phyloP scores from a whole-genome alignment of 1,140 invertebrate species.

The Eurosta solidaginis region DNA sequence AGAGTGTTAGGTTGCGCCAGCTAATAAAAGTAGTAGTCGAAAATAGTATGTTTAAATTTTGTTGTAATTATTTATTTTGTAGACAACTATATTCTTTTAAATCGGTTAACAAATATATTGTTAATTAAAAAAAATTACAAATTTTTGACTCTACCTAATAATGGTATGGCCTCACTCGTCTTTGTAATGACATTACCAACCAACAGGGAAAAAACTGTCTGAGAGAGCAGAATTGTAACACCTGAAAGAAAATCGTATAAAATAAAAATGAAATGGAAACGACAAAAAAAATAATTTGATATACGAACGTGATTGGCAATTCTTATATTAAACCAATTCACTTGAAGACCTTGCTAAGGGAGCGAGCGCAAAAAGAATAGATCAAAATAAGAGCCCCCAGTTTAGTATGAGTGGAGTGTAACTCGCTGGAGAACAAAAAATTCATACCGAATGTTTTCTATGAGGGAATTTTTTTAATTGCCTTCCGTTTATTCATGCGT shows the following conservation, averaged over 20 bases:
- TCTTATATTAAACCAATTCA: no score
- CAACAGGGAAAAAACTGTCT: constrained; percentile 98
- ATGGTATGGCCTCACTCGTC: constrained; percentile 95
- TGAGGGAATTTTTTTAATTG: no score
- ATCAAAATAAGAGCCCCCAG: no score
- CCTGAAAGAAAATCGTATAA: constrained; percentile 66
- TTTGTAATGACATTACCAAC: constrained; percentile 95
- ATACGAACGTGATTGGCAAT: no score
- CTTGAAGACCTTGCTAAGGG: no score
- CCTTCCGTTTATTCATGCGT: no score
- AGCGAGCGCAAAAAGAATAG: no score
- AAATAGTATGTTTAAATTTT: background rate
- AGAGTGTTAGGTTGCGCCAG: background rate
- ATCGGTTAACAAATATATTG: background rate
- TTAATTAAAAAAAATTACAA: constrained; percentile 37
- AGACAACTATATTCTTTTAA: background rate
- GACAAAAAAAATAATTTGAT: background rate
- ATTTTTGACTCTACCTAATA: constrained; percentile 77
- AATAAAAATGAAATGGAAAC: background rate
- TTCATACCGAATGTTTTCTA: no score
- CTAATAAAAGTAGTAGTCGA: background rate
- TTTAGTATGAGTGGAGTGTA: no score
- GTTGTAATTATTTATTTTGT: constrained; percentile 8
- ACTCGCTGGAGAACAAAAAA: no score
- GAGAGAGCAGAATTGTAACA: constrained; percentile 98